These are phyloP conservation scores for Unio pictorum DNA, from an alignment of 2,888 invertebrate genomes.

Conservation along the genomic window DNA sequence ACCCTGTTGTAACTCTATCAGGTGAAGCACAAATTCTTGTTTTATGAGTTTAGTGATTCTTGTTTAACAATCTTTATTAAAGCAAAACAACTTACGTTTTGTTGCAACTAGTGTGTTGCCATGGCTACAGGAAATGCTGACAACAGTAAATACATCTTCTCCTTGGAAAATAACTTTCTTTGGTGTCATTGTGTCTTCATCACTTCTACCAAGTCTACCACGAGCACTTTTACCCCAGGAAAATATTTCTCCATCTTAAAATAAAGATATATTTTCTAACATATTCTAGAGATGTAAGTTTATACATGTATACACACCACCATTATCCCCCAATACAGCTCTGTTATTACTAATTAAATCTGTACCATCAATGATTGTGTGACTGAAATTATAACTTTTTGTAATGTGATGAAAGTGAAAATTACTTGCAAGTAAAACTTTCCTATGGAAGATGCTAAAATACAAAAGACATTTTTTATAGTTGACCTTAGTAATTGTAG, in stretches of 20 bases:
- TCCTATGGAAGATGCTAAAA: no score
- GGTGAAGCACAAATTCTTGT: no score
- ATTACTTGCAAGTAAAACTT: no score
- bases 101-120: constrained; percentile 65
- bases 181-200: constrained; percentile 57
- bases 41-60: no score
- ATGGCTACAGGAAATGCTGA: constrained; percentile 67
- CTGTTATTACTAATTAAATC: background rate
- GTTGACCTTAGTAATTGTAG: no score
- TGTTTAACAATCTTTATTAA: no score
- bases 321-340: background rate
- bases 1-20: no score
- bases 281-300: background rate
- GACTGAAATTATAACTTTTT: no score
- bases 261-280: background rate
- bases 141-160: constrained; percentile 54
- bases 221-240: constrained; percentile 68
- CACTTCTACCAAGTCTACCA: constrained; percentile 65
- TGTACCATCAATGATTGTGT: background rate
- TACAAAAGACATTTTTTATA: no score
- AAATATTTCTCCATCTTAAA: constrained; percentile 59
- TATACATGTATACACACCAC: background rate
- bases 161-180: constrained; percentile 48
- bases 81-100: constrained; percentile 44
- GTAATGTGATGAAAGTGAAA: no score